A percentile compares a stretch with the other conserved stretches of the same genome.
Evolutionary conservation across 2,113 vertebrate species (phyloP).

Genomic region (Pao palembangensis): DNA sequence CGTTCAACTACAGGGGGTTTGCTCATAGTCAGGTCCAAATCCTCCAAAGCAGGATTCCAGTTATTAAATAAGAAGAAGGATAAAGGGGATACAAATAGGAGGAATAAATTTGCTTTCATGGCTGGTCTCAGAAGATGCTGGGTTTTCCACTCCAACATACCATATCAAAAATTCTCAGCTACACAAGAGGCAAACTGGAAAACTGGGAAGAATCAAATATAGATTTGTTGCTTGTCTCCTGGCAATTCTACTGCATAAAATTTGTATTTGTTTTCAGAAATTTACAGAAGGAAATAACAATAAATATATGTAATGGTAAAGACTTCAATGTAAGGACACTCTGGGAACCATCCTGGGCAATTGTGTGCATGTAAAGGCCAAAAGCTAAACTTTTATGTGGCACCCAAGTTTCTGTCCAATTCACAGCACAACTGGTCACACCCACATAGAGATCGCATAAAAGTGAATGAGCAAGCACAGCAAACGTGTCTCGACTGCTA

Average conservation of each 20-base stretch:
- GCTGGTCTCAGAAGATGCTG: slow-evolving; percentile 5
- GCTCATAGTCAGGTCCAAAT: slow-evolving; percentile 22
- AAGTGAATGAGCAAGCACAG: no score
- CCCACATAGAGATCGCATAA: no score
- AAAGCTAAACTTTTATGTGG: no score
- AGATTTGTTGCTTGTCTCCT: not conserved
- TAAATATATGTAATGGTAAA: not conserved
- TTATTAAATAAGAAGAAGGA: no score
- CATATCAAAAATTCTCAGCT: slow-evolving; percentile 1
- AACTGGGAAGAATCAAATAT: not conserved
- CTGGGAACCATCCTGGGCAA: no score
- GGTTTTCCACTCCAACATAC: slow-evolving; percentile 12
- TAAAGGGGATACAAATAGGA: not conserved
- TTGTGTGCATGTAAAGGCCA: no score
- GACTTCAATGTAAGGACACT: not conserved
- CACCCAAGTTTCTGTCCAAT: no score
- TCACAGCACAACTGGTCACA: no score
- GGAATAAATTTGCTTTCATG: slow-evolving; percentile 2
- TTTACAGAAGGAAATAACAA: not conserved
- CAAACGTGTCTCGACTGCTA: no score
- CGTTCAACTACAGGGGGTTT: slow-evolving; percentile 30
- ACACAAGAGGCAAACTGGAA: slow-evolving; percentile 2
- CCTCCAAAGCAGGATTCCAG: not conserved
- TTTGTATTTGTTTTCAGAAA: not conserved
- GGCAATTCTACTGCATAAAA: no score